These are phyloP conservation scores for Helarctos malayanus DNA, from an alignment of 2,797 vertebrate genomes.

Conservation along the genomic window DNA sequence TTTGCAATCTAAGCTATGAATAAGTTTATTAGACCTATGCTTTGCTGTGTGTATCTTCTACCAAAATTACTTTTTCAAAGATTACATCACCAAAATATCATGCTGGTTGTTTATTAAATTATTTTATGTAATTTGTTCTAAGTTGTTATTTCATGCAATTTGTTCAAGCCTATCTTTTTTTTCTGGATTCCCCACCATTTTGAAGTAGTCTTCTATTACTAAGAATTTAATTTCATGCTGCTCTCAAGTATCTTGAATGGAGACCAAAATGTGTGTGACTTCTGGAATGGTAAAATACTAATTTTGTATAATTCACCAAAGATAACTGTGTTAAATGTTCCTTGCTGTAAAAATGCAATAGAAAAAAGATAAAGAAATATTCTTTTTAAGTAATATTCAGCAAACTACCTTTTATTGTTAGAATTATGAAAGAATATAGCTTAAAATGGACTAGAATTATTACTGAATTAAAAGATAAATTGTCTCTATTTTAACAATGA, in stretches of 20 bases:
- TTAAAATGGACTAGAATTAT: conserved; percentile 71
- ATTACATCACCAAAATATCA: conserved; percentile 75
- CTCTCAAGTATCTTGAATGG: conserved; percentile 85
- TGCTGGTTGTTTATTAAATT: conserved; percentile 84
- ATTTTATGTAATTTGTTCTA: conserved; percentile 85
- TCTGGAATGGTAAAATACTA: conserved; percentile 86
- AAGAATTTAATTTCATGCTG: conserved; percentile 87
- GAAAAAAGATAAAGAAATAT: conserved; percentile 69
- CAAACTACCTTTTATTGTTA: conserved; percentile 69
- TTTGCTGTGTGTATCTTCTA: conserved; percentile 55
- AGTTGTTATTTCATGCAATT: conserved; percentile 83
- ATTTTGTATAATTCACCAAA: conserved; percentile 85
- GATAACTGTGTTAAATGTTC: conserved; percentile 79
- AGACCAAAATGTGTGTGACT: conserved; percentile 86
- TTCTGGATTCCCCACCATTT: conserved; percentile 85
- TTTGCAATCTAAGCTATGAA: conserved; percentile 17
- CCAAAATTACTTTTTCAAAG: conserved; percentile 65
- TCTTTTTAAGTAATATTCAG: conserved; percentile 68
- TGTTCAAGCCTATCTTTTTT: conserved; percentile 79
- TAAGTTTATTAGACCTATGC: conserved; percentile 12
- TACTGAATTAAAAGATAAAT: conserved; percentile 79
- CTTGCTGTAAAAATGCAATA: conserved; percentile 73
- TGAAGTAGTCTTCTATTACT: conserved; percentile 85
- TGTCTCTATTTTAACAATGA: conserved; percentile 85
- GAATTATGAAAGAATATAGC: conserved; percentile 72